Base-by-base conservation (phyloP, 92 coral and sea anemone species). In the Parazoanthus darwini region DNA sequence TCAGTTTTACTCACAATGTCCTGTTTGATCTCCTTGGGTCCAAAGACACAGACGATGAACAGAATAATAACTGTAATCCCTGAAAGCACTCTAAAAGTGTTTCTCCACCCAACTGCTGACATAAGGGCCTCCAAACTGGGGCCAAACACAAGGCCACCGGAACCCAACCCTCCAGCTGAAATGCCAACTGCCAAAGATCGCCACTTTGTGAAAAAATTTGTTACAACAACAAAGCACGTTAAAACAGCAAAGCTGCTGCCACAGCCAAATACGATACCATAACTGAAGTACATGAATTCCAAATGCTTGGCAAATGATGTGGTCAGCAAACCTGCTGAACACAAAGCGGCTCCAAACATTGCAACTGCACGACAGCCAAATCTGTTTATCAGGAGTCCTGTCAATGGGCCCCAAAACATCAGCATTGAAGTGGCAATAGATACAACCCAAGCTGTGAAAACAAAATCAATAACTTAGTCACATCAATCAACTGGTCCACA, bases 221-320 rank as follows among this genome's bases (percentile, higher is more conserved):
- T 83, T 20, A 83, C 86, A 44, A 68, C 86, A 83, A 83, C 26
- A 42, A n/a, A 16, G 18, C 18, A 16, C 1, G 86, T 83, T 33
- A 82, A 39, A 35, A 42, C 74, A 68, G 43, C 74, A 70, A 82
- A 68, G n/a, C 86, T 68, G 63, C 77, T 42, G 33, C 86, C 78
- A 25, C 77, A 67, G 58, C 86, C 86, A 82, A 82, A 82, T 20
- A 82, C 78, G 29, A 90, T 16, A 7, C 86, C 77, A 72, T 65
- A 90, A 43, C 89, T 90, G 18, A 82, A 82, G 56, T 78, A 78
- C 39, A 90, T 66, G 51, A 79, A 82, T 48, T 90, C 88, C 50
- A 90, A 48, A 36, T 87, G 35, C 51, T 74, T 26, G 20, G 89
- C 89, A 74, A 85, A 90, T 33, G 92, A 90, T 20, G 92, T 83